Percentiles rank a stretch among this genome's conserved stretches.
These are phyloP conservation scores for Conus canariensis DNA, from an alignment of 2,888 invertebrate species.

Conservation along the genomic window DNA sequence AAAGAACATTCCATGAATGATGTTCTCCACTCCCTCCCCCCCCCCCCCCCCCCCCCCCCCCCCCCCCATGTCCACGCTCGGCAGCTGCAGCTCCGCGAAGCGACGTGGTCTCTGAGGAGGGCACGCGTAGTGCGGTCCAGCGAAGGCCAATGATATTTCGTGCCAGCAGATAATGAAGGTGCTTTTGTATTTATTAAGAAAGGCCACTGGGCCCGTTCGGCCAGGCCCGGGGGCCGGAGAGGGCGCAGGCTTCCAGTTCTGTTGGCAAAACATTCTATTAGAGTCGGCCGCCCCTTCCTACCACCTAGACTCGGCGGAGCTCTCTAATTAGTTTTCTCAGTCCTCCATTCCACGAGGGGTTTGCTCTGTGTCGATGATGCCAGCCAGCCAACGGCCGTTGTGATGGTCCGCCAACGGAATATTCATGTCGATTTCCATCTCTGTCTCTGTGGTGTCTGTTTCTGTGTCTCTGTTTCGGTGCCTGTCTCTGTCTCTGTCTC, in stretches of 20 bases:
- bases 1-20: background rate
- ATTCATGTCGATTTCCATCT: background rate
- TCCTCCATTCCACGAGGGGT: background rate
- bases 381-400: background rate
- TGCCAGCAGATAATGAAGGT: slow-evolving; percentile 41
- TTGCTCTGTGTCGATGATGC: too few species aligned
- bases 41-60: background rate
- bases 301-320: background rate
- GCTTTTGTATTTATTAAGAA: slow-evolving; percentile 46
- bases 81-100: background rate
- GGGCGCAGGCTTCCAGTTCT: background rate
- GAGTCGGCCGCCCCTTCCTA: background rate
- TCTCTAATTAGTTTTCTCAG: slow-evolving; percentile 38
- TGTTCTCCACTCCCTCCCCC: background rate
- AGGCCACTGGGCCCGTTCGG: slow-evolving; percentile 31
- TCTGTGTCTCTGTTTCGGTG: background rate
- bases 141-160: slow-evolving; percentile 38
- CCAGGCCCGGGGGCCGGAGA: background rate
- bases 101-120: slow-evolving; percentile 20
- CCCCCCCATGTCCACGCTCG: background rate
- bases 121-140: background rate
- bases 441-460: slow-evolving; percentile 35
- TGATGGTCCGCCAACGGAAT: background rate
- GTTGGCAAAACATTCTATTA: slow-evolving; percentile 43
- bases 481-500: background rate